These are phyloP conservation scores for Trogon surrucura DNA, from an alignment of 2,113 vertebrate genomes.

Conservation along the genomic window DNA sequence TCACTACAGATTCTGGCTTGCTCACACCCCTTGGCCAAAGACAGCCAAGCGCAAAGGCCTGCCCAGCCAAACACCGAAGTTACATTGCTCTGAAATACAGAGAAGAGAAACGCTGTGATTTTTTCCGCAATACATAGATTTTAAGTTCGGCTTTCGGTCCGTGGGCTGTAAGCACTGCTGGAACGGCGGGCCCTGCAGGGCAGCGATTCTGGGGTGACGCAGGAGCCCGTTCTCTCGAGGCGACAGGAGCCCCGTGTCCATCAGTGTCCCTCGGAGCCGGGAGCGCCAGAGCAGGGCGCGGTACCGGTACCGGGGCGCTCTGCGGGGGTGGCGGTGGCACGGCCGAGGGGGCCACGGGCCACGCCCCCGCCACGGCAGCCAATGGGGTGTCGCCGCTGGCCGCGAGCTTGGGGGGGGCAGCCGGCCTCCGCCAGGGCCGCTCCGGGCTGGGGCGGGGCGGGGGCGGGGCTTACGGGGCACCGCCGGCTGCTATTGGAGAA, in stretches of 20 bases:
- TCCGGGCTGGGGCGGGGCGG: not conserved
- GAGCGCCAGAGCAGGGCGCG: no score
- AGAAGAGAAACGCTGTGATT: not conserved
- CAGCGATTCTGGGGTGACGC: rapidly evolving
- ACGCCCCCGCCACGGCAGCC: not conserved
- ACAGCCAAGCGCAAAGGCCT: not conserved
- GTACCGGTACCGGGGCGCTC: not conserved
- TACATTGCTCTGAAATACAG: rapidly evolving
- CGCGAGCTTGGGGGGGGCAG: not conserved
- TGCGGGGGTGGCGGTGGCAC: not conserved
- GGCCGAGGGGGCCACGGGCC: not conserved
- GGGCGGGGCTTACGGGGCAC: not conserved
- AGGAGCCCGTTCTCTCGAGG: no score
- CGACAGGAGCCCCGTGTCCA: no score
- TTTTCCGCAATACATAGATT: rapidly evolving
- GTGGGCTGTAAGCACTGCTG: not conserved
- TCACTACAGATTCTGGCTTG: rapidly evolving
- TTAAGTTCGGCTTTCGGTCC: not conserved
- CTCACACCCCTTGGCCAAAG: not conserved
- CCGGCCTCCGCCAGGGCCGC: not conserved
- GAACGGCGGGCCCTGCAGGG: not conserved
- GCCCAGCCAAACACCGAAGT: rapidly evolving
- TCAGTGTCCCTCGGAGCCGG: not conserved
- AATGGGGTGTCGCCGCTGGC: not conserved
- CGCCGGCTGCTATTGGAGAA: not conserved